phyloP scores from a whole-genome alignment of 2,797 vertebrate genomes.

The Petrocephalus schoutedeni region DNA sequence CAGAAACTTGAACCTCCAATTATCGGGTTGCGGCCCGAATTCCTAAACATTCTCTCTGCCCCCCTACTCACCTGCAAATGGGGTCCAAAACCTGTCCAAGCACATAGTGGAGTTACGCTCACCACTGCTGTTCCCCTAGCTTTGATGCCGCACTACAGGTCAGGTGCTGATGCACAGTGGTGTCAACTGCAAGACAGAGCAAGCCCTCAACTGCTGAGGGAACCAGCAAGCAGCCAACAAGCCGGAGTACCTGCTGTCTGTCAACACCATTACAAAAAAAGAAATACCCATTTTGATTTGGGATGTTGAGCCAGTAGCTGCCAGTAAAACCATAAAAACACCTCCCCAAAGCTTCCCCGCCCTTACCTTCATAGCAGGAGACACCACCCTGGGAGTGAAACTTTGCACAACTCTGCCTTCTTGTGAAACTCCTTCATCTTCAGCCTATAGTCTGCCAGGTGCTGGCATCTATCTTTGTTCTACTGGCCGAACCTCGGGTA shows the following conservation, averaged over 20 bases:
- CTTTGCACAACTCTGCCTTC: conserved; percentile 32
- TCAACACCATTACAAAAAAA: background rate
- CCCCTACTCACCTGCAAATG: too few species aligned
- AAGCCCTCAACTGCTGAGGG: background rate
- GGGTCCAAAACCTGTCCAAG: background rate
- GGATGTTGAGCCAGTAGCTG: background rate
- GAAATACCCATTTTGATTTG: background rate
- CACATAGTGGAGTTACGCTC: background rate
- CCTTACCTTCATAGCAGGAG: conserved; percentile 67
- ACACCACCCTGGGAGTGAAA: conserved; percentile 55
- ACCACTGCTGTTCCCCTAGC: background rate
- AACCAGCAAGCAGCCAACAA: background rate
- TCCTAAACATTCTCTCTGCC: background rate
- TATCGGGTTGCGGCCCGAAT: background rate
- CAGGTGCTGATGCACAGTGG: background rate
- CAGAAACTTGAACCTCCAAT: background rate
- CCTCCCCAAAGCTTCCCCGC: background rate
- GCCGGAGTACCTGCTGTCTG: background rate
- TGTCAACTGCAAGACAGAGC: background rate
- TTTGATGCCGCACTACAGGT: background rate
- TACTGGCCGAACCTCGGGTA: conserved; percentile 70
- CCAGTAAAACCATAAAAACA: background rate
- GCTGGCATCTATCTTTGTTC: conserved; percentile 61
- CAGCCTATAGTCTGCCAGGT: conserved; percentile 63
- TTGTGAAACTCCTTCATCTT: conserved; percentile 42